Evolutionary conservation across 2,797 vertebrate genomes (phyloP), one percentile per base, ranked within the genome.

Genomic region (Eremophila alpestris): DNA sequence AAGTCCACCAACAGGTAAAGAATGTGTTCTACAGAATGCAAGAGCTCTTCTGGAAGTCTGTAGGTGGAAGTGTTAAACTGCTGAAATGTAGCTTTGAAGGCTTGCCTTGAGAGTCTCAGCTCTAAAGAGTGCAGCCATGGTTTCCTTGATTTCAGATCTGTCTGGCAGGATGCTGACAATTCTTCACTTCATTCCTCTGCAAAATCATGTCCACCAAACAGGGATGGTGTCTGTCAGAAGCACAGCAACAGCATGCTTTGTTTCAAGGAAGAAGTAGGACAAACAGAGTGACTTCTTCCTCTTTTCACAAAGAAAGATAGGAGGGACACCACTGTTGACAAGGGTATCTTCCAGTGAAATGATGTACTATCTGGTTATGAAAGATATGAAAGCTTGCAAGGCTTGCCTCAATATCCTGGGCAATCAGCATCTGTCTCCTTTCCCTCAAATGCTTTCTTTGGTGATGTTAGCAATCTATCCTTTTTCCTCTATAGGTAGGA

Each of bases 11-110:
- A 68, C 56, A 73, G 24, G 24, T 70, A 56, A 89, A 82, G 56
- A 49, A 7, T 0, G 8, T 41, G 32, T 36, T 60, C 40, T 75
- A 54, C 38, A 65, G 62, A 88, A 83, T 29, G 69, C 29, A 90
- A 38, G 6, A 16, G 23, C n/a, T 91, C 54, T 86, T 88, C 65
- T 85, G 73, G 34, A 93, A 87, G 55, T 62, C 76, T 89, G 60
- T 68, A 58, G 58, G 84, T 90, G 45, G 60, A 83, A 70, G 80
- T 67, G 81, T 60, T 80, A 38, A 84, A 84, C 68, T 83, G 60
- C 56, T 93, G 71, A 95, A 91, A 74, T 45, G 40, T 63, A 89
- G 52, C 32, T 94, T 54, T 80, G 65, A 91, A 92, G 43, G 24
- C n/a, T 43, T 87, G 54, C 46, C 38, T 83, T 43, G 24, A 78